A percentile compares a stretch with the other conserved stretches of the same genome.
Evolutionary conservation across 2,888 invertebrate genomes (phyloP).

Genomic region (Neoascia interrupta): DNA sequence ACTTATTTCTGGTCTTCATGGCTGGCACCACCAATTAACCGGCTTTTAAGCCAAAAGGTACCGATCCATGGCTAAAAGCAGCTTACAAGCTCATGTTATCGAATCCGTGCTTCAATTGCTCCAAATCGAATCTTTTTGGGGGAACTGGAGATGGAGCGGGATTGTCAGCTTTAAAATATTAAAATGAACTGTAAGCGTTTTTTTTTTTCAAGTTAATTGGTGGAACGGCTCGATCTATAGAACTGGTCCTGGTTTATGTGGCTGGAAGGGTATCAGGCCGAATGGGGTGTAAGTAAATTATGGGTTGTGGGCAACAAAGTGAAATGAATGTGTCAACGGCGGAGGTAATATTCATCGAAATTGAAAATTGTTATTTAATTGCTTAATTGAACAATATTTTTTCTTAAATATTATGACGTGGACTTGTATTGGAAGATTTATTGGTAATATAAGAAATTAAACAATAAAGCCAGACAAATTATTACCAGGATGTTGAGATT

Average conservation of each 20-base stretch:
- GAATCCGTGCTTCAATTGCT: slow-evolving; percentile 26
- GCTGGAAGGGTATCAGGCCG: not conserved
- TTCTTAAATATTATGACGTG: slow-evolving; percentile 19
- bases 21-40: slow-evolving; percentile 26
- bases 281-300: slow-evolving; percentile 23
- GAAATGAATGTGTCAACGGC: slow-evolving; percentile 53
- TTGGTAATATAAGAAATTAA: slow-evolving; percentile 12
- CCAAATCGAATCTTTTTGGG: slow-evolving; percentile 6
- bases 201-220: not conserved
- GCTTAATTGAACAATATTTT: slow-evolving; percentile 45
- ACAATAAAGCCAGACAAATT: no score
- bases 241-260: slow-evolving; percentile 20
- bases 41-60: slow-evolving; percentile 12
- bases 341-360: slow-evolving; percentile 38
- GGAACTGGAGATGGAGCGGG: not conserved
- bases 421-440: not conserved
- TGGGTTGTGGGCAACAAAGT: slow-evolving; percentile 22
- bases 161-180: no score
- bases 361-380: slow-evolving; percentile 58
- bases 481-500: no score
- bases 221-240: not conserved
- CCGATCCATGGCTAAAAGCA: not conserved
- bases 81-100: slow-evolving; percentile 31
- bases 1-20: slow-evolving; percentile 45
- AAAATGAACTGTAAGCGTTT: no score